These are phyloP conservation scores for Holcopasites calliopsidis DNA, from an alignment of 1,140 invertebrate species.

Conservation along the genomic window DNA sequence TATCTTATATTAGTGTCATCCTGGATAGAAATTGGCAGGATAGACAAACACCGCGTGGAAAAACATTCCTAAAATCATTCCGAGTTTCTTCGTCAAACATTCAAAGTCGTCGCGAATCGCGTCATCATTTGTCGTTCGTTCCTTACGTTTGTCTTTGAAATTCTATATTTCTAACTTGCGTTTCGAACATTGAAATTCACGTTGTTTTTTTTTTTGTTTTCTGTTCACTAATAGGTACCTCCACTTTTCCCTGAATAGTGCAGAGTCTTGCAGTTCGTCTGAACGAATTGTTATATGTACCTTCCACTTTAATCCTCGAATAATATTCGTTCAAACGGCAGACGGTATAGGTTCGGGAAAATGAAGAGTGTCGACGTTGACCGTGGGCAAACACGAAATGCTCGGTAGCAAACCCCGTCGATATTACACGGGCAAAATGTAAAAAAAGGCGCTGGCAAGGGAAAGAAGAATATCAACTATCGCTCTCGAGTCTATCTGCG, in stretches of 20 bases:
- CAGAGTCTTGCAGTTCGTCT: too few relatives aligned
- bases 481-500: conserved; percentile 48
- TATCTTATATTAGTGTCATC: not conserved
- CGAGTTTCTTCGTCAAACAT: conserved; percentile 10
- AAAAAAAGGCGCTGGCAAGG: conserved; percentile 15
- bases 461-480: conserved; percentile 21
- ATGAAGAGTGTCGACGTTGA: conserved; percentile 17
- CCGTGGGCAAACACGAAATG: conserved; percentile 28
- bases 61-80: conserved; percentile 11
- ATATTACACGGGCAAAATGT: not conserved
- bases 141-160: not conserved
- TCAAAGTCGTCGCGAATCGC: not conserved
- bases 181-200: too few relatives aligned
- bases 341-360: not conserved
- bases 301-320: not conserved
- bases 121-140: not conserved
- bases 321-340: not conserved
- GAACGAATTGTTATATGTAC: not conserved
- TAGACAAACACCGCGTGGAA: not conserved
- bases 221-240: too few relatives aligned
- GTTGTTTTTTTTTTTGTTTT: too few relatives aligned
- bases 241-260: too few relatives aligned
- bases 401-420: not conserved
- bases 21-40: not conserved
- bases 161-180: too few relatives aligned